phyloP scores from a whole-genome alignment of 1,140 invertebrate species.

The Drosophila cardini region DNA sequence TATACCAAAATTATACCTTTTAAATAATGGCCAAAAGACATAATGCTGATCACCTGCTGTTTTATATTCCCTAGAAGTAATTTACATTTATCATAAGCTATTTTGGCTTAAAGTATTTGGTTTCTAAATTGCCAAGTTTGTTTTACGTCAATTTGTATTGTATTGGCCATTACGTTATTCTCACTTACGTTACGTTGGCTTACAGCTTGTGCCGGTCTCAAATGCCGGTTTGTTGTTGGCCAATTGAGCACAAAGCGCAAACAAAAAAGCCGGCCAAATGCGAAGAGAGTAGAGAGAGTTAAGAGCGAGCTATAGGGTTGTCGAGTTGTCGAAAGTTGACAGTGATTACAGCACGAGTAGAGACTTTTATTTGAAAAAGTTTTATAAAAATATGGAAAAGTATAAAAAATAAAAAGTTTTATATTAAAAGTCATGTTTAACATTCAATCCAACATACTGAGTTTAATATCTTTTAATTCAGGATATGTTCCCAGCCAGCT shows the following conservation, averaged over 20 bases:
- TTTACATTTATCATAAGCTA: background rate
- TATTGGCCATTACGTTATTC: background rate
- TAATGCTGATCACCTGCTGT: conserved; percentile 21
- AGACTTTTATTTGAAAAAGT: too few species aligned
- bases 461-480: background rate
- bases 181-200: conserved; percentile 28
- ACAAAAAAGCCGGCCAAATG: conserved; percentile 60
- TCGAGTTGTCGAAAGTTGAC: too few species aligned
- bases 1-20: conserved; percentile 11
- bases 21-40: conserved; percentile 20
- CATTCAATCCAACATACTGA: background rate
- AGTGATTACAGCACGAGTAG: too few species aligned
- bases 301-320: conserved; percentile 61
- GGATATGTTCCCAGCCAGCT: conserved; percentile 11
- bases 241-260: conserved; percentile 13
- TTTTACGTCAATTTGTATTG: background rate
- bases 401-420: background rate
- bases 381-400: background rate
- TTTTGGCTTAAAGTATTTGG: background rate
- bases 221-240: conserved; percentile 55
- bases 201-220: conserved; percentile 29
- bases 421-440: background rate
- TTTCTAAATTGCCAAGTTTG: conserved; percentile 1
- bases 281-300: background rate
- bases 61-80: background rate